Base-by-base conservation (phyloP, 2,888 invertebrate species). In the Drosophila macrospina region DNA sequence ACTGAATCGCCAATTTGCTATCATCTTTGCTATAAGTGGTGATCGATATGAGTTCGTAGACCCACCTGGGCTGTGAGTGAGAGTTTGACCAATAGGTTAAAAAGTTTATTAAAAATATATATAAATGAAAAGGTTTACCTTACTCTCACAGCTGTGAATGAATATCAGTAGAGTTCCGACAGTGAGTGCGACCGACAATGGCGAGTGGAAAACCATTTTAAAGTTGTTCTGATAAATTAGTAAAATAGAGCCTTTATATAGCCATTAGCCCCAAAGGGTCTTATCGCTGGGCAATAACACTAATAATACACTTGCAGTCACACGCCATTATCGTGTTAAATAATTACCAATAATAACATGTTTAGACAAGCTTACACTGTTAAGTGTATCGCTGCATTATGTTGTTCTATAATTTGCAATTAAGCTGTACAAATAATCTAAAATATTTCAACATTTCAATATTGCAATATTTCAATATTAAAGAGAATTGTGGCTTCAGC, bases 291-390 rank as follows among this genome's bases (percentile, higher is more conserved):
- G 10, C 8, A 24, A 36, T 45, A 26, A 7, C 36, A 26, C 2
- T 34, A 37, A 56, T 39, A 16, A 36, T 16, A 5, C 41, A 26
- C 26, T 15, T 15, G 20, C 28, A 34, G n/a, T 34, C 16, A 52
- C 44, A 45, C 15, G 55, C 26, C 26, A 52, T 52, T 36, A 36
- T 13, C 34, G n/a, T 44, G 52, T 20, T 34, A 3, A 13, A 16
- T 54, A 42, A 36, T 42, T 54, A 52, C 52, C 54, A 44, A 20
- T 10, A 26, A 26, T 26, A 13, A 10, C 41, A 34, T 42, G 59
- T 42, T 59, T 28, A 10, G 8, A 47, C n/a, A 37, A 16, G 16
- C 26, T 20, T 42, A 10, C 1, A n/a, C 37, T 37, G 16, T 37
- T 34, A 16, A 13, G 32, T 47, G 11, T 24, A 20, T 42, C 7